A percentile compares a stretch with the other conserved stretches of the same genome.
Evolutionary conservation across 2,797 vertebrate species (phyloP).

Genomic region (Salarias fasciatus): DNA sequence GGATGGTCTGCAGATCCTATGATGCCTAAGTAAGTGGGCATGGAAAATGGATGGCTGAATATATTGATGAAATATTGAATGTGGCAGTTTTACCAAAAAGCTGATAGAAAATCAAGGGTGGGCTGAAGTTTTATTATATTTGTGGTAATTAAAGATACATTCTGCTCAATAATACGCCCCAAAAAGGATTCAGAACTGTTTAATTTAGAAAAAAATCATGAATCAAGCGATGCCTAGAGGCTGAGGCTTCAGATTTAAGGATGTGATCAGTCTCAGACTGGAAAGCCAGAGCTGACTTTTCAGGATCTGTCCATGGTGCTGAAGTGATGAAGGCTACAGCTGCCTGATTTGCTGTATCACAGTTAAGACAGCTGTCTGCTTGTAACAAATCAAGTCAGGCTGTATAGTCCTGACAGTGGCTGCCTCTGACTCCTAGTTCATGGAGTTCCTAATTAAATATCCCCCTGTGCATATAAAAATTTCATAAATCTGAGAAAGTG

Average conservation of each 20-base stretch:
- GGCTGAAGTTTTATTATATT: no score
- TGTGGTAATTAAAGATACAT: background rate
- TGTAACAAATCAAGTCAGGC: constrained; percentile 12
- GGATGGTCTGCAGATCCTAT: no score
- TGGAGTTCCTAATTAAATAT: constrained; percentile 13
- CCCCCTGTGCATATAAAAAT: constrained; percentile 17
- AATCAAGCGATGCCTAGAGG: background rate
- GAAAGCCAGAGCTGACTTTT: background rate
- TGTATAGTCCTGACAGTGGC: background rate
- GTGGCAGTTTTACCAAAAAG: no score
- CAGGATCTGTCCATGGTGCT: constrained; percentile 54
- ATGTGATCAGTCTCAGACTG: background rate
- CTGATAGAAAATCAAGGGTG: no score
- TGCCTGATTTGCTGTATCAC: background rate
- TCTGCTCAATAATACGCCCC: background rate
- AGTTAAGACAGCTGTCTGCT: constrained; percentile 1
- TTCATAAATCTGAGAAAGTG: constrained; percentile 15
- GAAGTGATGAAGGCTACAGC: constrained; percentile 20
- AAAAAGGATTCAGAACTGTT: background rate
- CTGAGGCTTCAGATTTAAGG: background rate
- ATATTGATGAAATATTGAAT: no score
- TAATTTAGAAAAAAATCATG: background rate
- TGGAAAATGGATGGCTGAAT: no score
- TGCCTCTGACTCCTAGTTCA: constrained; percentile 5
- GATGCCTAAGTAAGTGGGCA: no score